Conservation (phyloP, 2,888 invertebrate species). For the Noctua fimbriata region DNA sequence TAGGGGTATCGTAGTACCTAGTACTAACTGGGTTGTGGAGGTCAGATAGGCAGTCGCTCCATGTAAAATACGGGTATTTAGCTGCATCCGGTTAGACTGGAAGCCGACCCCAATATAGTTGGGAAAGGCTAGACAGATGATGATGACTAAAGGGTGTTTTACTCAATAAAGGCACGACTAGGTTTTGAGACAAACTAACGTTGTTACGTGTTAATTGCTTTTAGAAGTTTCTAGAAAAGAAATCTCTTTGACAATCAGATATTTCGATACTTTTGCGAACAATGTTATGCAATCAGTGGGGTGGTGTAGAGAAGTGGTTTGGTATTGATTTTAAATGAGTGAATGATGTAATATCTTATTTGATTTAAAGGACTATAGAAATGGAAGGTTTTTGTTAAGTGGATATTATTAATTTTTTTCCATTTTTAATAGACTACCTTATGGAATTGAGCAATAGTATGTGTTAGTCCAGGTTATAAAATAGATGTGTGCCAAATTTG, state of each 20-base stretch:
- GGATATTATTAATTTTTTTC: no score
- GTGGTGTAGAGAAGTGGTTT: not conserved
- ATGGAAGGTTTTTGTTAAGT: not conserved
- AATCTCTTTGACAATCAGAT: constrained; percentile 25
- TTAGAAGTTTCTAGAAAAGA: constrained; percentile 21
- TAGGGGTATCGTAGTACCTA: no score
- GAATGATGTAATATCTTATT: not conserved
- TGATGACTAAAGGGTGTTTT: not conserved
- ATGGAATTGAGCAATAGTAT: not conserved
- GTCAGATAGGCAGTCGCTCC: no score
- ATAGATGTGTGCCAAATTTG: not conserved
- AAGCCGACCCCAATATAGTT: no score
- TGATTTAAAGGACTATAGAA: not conserved
- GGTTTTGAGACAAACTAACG: constrained; percentile 16
- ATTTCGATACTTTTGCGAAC: constrained; percentile 12
- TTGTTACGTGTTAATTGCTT: constrained; percentile 48
- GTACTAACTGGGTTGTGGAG: no score
- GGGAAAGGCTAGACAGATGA: no score
- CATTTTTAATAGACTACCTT: not conserved
- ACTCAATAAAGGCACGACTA: constrained; percentile 50
- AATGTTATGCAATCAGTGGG: constrained; percentile 14
- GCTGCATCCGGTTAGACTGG: no score
- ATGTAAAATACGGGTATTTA: no score
- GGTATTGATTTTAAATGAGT: constrained; percentile 23
- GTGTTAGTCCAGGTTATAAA: not conserved